Percentiles rank a stretch among this genome's conserved stretches.
These are phyloP conservation scores for Elephantulus edwardii DNA, from an alignment of 2,113 vertebrate species.

Conservation along the genomic window DNA sequence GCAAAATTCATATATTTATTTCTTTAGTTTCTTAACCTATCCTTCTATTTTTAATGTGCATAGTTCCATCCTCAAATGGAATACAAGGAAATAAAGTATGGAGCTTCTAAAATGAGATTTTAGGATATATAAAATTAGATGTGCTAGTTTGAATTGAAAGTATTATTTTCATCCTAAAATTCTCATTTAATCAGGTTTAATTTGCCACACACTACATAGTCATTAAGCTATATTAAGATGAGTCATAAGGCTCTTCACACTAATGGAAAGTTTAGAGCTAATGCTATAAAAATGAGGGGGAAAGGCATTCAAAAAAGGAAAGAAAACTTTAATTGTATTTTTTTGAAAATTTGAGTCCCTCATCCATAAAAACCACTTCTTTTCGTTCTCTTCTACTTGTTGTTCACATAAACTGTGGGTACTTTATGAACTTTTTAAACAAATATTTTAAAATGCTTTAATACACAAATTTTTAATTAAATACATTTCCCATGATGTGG, in stretches of 20 bases:
- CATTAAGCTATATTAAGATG: conserved; percentile 65
- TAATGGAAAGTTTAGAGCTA: conserved; percentile 42
- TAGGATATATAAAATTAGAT: conserved; percentile 23
- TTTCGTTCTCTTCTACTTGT: not conserved
- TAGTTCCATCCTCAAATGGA: conserved; percentile 19
- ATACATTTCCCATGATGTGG: not conserved
- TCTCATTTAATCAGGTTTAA: conserved; percentile 66
- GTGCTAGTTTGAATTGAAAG: conserved; percentile 51
- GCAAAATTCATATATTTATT: conserved; percentile 34
- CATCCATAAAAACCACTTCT: not conserved
- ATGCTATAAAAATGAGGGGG: conserved; percentile 44
- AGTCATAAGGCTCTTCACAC: conserved; percentile 53
- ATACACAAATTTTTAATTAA: conserved; percentile 2
- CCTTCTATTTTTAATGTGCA: conserved; percentile 56
- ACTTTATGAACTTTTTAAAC: not conserved
- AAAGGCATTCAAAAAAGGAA: no score
- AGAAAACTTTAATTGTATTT: not conserved
- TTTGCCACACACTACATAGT: conserved; percentile 59
- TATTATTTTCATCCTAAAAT: conserved; percentile 67
- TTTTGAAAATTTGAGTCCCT: not conserved
- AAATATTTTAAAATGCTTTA: not conserved
- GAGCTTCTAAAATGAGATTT: conserved; percentile 47
- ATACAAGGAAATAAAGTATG: not conserved
- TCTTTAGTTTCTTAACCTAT: not conserved
- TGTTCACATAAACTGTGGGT: not conserved